Evolutionary conservation across 2,888 invertebrate genomes (phyloP).

Genomic region (Drosophila melanosoma): DNA sequence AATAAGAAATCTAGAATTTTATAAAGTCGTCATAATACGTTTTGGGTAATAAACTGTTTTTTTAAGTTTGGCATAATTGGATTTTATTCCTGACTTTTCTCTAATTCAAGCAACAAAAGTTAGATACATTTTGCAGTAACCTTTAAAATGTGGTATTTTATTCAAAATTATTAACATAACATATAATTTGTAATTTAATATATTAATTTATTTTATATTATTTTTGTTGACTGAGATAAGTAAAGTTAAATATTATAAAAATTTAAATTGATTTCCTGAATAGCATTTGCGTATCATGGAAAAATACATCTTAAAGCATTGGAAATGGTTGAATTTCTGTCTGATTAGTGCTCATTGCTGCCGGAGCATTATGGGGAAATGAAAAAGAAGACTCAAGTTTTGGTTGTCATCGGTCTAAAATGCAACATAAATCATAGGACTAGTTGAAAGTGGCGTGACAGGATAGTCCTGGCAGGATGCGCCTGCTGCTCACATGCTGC

Average conservation of each 20-base stretch:
- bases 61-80: no score
- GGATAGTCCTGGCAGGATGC: constrained; percentile 61
- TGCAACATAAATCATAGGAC: constrained; percentile 73
- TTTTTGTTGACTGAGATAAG: background rate
- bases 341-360: constrained; percentile 63
- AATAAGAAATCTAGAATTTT: background rate
- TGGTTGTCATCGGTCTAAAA: constrained; percentile 72
- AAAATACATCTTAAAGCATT: background rate
- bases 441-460: constrained; percentile 71
- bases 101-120: background rate
- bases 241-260: no score
- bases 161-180: background rate
- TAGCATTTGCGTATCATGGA: background rate
- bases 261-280: no score
- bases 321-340: background rate
- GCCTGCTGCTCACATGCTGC: constrained; percentile 55
- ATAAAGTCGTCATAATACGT: background rate
- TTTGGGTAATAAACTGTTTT: background rate
- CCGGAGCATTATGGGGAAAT: constrained; percentile 5
- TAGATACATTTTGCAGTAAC: background rate
- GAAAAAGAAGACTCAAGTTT: constrained; percentile 32
- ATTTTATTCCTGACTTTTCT: background rate
- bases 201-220: background rate
- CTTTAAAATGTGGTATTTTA: rapidly evolving
- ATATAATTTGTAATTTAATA: background rate